These are phyloP conservation scores for Stratiomys singularior DNA, from an alignment of 2,888 invertebrate genomes.

Conservation along the genomic window DNA sequence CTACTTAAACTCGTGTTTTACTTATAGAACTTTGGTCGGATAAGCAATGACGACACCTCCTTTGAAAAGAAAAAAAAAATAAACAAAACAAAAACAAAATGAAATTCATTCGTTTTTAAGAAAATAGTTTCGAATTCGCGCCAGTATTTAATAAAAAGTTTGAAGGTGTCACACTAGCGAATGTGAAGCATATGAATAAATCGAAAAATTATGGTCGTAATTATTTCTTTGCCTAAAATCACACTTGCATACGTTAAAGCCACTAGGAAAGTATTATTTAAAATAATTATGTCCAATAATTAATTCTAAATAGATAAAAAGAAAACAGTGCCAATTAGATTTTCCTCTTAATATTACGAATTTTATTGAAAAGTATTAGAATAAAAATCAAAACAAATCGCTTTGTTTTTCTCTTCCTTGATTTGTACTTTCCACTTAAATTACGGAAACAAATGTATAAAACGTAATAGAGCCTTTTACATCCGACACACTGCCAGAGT, in stretches of 20 bases:
- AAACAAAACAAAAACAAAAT: background rate
- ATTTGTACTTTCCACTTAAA: conserved; percentile 1
- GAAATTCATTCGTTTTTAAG: background rate
- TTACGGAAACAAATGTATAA: conserved; percentile 3
- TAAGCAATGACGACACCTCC: background rate
- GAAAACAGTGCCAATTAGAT: background rate
- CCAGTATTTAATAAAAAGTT: conserved; percentile 4
- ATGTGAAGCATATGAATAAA: background rate
- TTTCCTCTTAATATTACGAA: background rate
- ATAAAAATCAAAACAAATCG: background rate
- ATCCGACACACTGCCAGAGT: conserved; percentile 41
- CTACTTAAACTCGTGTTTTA: background rate
- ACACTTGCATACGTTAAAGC: background rate
- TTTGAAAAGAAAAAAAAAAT: background rate
- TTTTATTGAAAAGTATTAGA: conserved; percentile 25
- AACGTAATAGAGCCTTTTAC: conserved; percentile 18
- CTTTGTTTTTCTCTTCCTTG: background rate
- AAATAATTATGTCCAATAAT: background rate
- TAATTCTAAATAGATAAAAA: background rate
- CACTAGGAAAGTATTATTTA: conserved; percentile 8
- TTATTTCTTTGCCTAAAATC: background rate
- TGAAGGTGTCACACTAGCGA: background rate
- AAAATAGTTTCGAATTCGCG: background rate
- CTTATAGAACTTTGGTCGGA: conserved; percentile 7
- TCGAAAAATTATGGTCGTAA: background rate